Conservation (phyloP, 1,140 invertebrate genomes). For the Hycleus cichorii region DNA sequence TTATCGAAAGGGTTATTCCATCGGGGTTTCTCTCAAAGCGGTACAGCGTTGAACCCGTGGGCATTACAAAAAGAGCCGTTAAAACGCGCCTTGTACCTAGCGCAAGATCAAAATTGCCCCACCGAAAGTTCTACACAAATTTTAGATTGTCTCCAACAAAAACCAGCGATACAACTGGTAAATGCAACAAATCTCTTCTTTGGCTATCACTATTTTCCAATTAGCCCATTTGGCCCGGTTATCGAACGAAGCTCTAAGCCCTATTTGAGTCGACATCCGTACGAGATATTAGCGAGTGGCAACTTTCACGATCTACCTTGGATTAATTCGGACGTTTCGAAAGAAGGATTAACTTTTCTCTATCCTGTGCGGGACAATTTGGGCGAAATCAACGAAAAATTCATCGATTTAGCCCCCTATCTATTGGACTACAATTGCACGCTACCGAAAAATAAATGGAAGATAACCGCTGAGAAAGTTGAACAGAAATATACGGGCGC, state of each 20-base stretch:
- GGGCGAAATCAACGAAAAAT: background rate
- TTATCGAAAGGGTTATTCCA: slow-evolving; percentile 50
- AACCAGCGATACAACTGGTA: slow-evolving; percentile 9
- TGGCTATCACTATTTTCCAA: slow-evolving; percentile 15
- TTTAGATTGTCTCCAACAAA: slow-evolving; percentile 41
- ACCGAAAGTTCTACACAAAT: slow-evolving; percentile 47
- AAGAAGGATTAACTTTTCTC: slow-evolving; percentile 25
- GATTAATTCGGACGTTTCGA: slow-evolving; percentile 25
- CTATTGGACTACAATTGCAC: slow-evolving; percentile 10
- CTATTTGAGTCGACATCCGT: slow-evolving; percentile 47
- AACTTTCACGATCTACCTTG: slow-evolving; percentile 34
- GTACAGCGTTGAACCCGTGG: slow-evolving; percentile 64
- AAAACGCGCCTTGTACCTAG: slow-evolving; percentile 59
- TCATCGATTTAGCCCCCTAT: background rate
- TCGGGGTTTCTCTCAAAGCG: slow-evolving; percentile 69
- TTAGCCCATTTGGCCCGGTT: slow-evolving; percentile 3
- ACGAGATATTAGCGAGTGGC: slow-evolving; percentile 42
- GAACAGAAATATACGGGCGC: background rate
- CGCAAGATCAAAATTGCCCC: slow-evolving; percentile 60
- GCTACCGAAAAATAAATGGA: background rate
- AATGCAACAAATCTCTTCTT: background rate
- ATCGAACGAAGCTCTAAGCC: slow-evolving; percentile 32
- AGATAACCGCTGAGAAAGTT: slow-evolving; percentile 1
- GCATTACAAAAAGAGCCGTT: slow-evolving; percentile 42
- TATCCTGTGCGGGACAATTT: background rate